Evolutionary conservation across 2,113 vertebrate species (phyloP).

Genomic region (Melospiza melodia): DNA sequence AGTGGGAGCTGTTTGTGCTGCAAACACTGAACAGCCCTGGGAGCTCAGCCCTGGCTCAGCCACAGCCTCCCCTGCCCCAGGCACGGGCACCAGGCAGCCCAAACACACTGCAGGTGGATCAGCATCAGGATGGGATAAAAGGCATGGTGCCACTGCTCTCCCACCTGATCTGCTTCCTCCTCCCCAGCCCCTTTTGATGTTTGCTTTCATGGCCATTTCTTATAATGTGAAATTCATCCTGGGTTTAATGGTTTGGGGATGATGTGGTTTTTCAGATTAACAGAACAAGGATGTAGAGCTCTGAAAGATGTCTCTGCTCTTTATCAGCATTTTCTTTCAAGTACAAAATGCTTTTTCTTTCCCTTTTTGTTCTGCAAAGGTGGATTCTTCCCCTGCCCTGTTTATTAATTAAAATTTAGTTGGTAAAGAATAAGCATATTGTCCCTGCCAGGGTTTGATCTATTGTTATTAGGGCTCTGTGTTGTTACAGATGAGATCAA

Average conservation of each 20-base stretch:
- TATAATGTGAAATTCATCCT: conserved; percentile 37
- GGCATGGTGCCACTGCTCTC: background rate
- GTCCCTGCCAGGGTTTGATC: conserved; percentile 30
- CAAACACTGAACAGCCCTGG: background rate
- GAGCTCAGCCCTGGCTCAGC: background rate
- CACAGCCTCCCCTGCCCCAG: background rate
- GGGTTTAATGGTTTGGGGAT: conserved; percentile 18
- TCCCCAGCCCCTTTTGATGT: conserved; percentile 51
- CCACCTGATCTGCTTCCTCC: conserved; percentile 44
- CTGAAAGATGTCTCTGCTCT: conserved; percentile 54
- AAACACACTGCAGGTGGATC: background rate
- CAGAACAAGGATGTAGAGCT: conserved; percentile 26
- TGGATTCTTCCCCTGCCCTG: conserved; percentile 29
- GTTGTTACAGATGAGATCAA: conserved; percentile 69
- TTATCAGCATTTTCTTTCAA: conserved; percentile 22
- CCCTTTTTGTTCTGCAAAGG: conserved; percentile 1
- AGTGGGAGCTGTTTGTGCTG: background rate
- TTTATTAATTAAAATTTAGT: conserved; percentile 69
- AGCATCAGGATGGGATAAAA: background rate
- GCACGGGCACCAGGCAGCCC: background rate
- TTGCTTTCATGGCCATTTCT: background rate
- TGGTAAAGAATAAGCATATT: conserved; percentile 49
- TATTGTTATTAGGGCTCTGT: conserved; percentile 52
- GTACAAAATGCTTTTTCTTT: conserved; percentile 25
- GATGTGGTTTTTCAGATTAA: conserved; percentile 26